Base-by-base conservation (phyloP, 2,888 invertebrate species). In the Platerodrilus igneus region DNA sequence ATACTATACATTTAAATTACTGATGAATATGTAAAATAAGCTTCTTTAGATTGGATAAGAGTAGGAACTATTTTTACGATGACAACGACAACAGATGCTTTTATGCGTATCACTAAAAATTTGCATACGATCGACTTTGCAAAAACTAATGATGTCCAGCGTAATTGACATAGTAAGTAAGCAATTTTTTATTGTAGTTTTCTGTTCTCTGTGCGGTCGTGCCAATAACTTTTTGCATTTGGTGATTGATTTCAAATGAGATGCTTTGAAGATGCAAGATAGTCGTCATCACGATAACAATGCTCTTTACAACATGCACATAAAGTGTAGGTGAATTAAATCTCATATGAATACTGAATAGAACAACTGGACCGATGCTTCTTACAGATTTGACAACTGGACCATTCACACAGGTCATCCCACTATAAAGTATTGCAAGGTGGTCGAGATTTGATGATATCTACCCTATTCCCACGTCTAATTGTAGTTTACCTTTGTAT, bases 391-490 rank as follows among this genome's bases (percentile, higher is more conserved):
- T 37, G 37, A 42, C 42, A 36, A 36, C 31, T 35, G 41, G 38
- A 42, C 37, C 29, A 23, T 41, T 28, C 36, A 28, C n/a, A n/a
- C 18, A 29, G 47, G 44, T 41, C 47, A 44, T 20, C 28, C 18
- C 31, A 30, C 16, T 32, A 41, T 41, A 36, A 43, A 40, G 37
- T 34, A 37, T 41, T 36, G 50, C 44, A 48, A 50, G 48, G 50
- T 50, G 50, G 39, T 41, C 41, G 45, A 50, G 45, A 22, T 43
- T 40, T 29, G 48, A 48, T 48, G 32, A 19, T 44, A 44, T 44
- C 40, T 37, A 13, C 35, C 15, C 36, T 32, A 46, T 50, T 50
- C 50, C 50, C 50, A 50, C 50, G 48, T 50, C 37, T 47, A 45
- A 49, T 49, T 47, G 49, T 45, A 45, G 34, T 44, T 23, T 40